Base-by-base conservation (phyloP, 2,888 invertebrate genomes). In the Mystacides longicornis region DNA sequence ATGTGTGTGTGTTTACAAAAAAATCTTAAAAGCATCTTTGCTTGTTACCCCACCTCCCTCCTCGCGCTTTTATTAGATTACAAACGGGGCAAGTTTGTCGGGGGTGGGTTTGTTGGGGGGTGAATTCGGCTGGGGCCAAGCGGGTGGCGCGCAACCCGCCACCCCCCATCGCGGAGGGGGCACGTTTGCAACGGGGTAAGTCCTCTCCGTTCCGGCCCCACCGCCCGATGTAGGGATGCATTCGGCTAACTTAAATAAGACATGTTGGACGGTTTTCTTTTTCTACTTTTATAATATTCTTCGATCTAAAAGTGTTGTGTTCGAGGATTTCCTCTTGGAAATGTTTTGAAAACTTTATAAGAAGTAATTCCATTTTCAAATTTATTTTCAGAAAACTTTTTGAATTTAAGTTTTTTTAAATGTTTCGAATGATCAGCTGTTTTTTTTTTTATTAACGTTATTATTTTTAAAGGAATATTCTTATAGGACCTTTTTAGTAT, bases 21-120 rank as follows among this genome's bases (percentile, higher is more conserved):
- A 57, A 57, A 57, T 57, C 57, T 57, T 57, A 57, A 57, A 57
- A 57, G 57, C 57, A 53, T 57, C 52, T 57, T 49, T 37, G 37
- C 37, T 37, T 37, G 4, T 37, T 14, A 3, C 4, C 4, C 37
- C 14, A 14, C 37, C 4, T 23, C 54, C 50, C 50, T 33, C 54
- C 33, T 46, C 45, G 20, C 33, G 57, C 57, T 57, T 56, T 57
- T 57, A 57, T 57, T 57, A 57, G 53, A 57, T 53, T 53, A 57
- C 56, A 52, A 49, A 52, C 43, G 49, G 48, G 45, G 46, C 42
- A 49, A 51, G 46, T 23, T 37, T 23, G 46, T 45, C n/a, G 37
- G 51, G 37, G 14, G 14, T 37, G 37, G 16, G 37, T 37, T 37
- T 37, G 16, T 42, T 42, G 52, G 49, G 37, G 37, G 49, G 14